Conservation (phyloP, 2,888 invertebrate species). For the Morpho helenor region DNA sequence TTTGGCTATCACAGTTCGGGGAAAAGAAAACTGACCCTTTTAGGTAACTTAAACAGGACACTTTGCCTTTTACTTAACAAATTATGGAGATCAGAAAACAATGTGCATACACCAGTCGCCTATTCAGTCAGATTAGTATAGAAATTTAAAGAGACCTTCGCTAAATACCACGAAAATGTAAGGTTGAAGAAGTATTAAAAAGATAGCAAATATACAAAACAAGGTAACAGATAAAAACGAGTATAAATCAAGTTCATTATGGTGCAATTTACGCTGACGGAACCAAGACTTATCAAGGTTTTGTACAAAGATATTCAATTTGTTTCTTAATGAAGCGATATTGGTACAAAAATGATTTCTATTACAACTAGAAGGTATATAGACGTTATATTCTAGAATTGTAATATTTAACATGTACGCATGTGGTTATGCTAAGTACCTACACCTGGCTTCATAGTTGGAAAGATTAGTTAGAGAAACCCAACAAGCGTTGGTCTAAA, state of each 20-base stretch:
- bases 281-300: slow-evolving; percentile 8
- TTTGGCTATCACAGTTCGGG: too few relatives aligned
- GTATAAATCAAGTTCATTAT: slow-evolving; percentile 9
- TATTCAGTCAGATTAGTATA: too few relatives aligned
- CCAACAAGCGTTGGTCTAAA: slow-evolving; percentile 21
- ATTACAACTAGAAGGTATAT: too few relatives aligned
- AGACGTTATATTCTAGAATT: too few relatives aligned
- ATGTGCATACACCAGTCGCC: too few relatives aligned
- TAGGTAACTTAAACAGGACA: too few relatives aligned
- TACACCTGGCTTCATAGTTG: slow-evolving; percentile 18
- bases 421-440: background rate
- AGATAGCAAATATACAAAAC: background rate
- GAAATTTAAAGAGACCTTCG: too few relatives aligned
- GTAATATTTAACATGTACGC: slow-evolving; percentile 4
- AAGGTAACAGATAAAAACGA: background rate
- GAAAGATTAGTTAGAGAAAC: slow-evolving; percentile 23
- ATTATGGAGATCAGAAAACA: too few relatives aligned
- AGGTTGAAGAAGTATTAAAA: too few relatives aligned
- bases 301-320: slow-evolving; percentile 11
- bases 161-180: too few relatives aligned
- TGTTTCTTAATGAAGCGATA: slow-evolving; percentile 6
- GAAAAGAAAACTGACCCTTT: too few relatives aligned
- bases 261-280: slow-evolving; percentile 2
- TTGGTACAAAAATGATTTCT: background rate
- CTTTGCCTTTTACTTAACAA: too few relatives aligned